phyloP scores from a whole-genome alignment of 2,888 invertebrate species.

The Caenorhabditis angaria region DNA sequence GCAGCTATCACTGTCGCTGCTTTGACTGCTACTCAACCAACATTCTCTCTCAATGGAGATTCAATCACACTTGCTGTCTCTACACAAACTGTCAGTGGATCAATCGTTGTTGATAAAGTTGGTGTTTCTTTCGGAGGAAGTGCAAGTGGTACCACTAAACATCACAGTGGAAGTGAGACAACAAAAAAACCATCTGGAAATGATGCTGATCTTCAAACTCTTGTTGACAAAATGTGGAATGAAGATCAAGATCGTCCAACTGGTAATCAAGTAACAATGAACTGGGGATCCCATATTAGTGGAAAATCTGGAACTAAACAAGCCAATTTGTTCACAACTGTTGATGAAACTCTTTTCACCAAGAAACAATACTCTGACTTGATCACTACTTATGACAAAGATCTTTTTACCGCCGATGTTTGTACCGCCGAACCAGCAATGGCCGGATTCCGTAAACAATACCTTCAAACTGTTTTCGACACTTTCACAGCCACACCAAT shows the following conservation, averaged over 20 bases:
- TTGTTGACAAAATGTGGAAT: slow-evolving; percentile 62
- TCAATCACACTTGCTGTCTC: slow-evolving; percentile 32
- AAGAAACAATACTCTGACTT: slow-evolving; percentile 63
- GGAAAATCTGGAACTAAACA: slow-evolving; percentile 46
- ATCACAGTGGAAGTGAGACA: slow-evolving; percentile 33
- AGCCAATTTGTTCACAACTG: slow-evolving; percentile 57
- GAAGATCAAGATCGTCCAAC: slow-evolving; percentile 63
- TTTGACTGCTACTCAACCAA: slow-evolving; percentile 43
- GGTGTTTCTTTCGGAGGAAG: slow-evolving; percentile 24
- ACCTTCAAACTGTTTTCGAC: slow-evolving; percentile 55
- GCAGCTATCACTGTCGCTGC: slow-evolving; percentile 65
- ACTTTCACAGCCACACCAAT: slow-evolving; percentile 61
- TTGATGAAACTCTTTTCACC: slow-evolving; percentile 65
- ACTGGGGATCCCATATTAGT: slow-evolving; percentile 62
- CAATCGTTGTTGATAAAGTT: slow-evolving; percentile 18
- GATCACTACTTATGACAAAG: slow-evolving; percentile 58
- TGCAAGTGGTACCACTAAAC: slow-evolving; percentile 33
- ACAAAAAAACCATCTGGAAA: slow-evolving; percentile 37
- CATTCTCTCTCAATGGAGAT: slow-evolving; percentile 33
- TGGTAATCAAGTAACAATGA: slow-evolving; percentile 51
- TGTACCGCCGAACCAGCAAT: slow-evolving; percentile 63
- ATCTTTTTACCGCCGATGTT: slow-evolving; percentile 62
- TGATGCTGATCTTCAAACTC: slow-evolving; percentile 47
- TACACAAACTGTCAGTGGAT: background rate
- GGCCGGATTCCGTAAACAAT: slow-evolving; percentile 55